phyloP scores from a whole-genome alignment of 2,888 invertebrate species.

The Himalopsyche tibetana region DNA sequence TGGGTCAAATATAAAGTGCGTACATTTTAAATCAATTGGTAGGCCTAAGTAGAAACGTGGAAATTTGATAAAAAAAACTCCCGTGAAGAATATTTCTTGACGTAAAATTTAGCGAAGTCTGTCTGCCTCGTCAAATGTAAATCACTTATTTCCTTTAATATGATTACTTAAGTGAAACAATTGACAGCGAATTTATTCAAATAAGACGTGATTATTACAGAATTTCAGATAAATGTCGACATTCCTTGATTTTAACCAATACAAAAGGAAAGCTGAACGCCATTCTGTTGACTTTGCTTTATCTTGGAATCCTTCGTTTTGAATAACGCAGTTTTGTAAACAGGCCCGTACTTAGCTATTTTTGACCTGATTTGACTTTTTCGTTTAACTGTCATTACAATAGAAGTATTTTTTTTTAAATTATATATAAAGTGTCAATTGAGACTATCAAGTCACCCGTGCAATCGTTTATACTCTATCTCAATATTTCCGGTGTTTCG shows the following conservation, averaged over 20 bases:
- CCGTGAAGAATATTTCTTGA: too few relatives aligned
- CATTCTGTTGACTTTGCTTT: slow-evolving; percentile 39
- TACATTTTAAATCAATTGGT: too few relatives aligned
- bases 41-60: too few relatives aligned
- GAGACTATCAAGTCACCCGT: too few relatives aligned
- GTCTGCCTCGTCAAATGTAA: slow-evolving; percentile 18
- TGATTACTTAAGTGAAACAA: slow-evolving; percentile 3
- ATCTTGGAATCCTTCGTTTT: slow-evolving; percentile 39
- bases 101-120: background rate
- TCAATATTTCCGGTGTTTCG: too few relatives aligned
- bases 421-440: too few relatives aligned
- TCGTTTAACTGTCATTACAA: too few relatives aligned
- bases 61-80: too few relatives aligned
- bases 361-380: too few relatives aligned
- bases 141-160: slow-evolving; percentile 18
- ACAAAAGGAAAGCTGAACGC: slow-evolving; percentile 6
- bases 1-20: too few relatives aligned
- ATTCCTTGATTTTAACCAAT: slow-evolving; percentile 7
- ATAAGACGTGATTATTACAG: slow-evolving; percentile 7
- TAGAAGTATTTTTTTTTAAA: too few relatives aligned
- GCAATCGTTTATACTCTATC: too few relatives aligned
- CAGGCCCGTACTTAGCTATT: background rate
- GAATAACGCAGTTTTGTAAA: background rate
- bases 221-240: slow-evolving; percentile 13
- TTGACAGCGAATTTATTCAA: background rate